Evolutionary conservation across 1,140 invertebrate species (phyloP).

Genomic region (Choristoneura fumiferana): DNA sequence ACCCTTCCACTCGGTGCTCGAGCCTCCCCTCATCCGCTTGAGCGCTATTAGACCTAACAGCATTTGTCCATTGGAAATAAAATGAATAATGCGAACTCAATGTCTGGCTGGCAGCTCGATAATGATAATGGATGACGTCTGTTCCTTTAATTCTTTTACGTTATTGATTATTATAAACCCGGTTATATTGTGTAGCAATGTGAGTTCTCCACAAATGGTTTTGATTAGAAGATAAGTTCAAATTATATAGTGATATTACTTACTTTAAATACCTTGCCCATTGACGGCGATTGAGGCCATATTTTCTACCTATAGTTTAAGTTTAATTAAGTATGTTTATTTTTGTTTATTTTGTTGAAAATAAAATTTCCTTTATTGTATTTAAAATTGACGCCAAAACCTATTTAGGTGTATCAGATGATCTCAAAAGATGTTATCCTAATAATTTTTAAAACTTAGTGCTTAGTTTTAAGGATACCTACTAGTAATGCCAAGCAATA

Average conservation of each 20-base stretch:
- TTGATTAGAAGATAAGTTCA: too few species aligned
- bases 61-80: slow-evolving; percentile 18
- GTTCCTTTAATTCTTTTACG: background rate
- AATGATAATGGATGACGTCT: slow-evolving; percentile 15
- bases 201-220: too few species aligned
- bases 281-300: too few species aligned
- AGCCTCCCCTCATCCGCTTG: background rate
- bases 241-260: too few species aligned
- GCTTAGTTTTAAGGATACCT: slow-evolving; percentile 35
- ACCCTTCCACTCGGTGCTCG: background rate
- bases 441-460: slow-evolving; percentile 23
- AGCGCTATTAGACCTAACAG: slow-evolving; percentile 13
- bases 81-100: slow-evolving; percentile 17
- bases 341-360: too few species aligned
- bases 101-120: slow-evolving; percentile 6
- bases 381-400: background rate
- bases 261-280: too few species aligned
- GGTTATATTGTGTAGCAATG: too few species aligned
- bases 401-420: slow-evolving; percentile 31
- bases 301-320: too few species aligned
- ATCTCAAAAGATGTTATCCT: slow-evolving; percentile 28
- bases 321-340: too few species aligned
- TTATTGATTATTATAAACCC: background rate
- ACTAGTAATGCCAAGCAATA: slow-evolving; percentile 69
- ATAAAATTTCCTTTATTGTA: background rate